phyloP scores from a whole-genome alignment of 2,113 vertebrate species.

The Arizona elegans region DNA sequence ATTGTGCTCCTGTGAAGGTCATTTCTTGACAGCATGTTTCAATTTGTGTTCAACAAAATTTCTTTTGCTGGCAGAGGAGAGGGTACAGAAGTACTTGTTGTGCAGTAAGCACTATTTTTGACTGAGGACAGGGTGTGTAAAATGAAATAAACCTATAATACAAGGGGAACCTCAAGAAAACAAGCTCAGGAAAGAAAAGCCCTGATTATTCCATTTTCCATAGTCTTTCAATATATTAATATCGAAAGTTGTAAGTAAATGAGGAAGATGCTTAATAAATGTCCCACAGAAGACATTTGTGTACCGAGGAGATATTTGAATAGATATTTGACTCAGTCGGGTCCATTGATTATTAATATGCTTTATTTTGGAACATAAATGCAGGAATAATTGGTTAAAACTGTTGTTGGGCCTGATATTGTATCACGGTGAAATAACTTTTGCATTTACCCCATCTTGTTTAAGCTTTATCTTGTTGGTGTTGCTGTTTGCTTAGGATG shows the following conservation, averaged over 20 bases:
- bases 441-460: neutral
- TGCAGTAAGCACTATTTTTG: neutral
- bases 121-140: neutral
- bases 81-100: neutral
- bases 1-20: neutral
- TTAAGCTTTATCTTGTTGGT: neutral
- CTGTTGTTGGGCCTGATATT: neutral
- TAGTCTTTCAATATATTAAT: neutral
- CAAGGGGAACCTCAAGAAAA: neutral
- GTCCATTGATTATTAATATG: neutral
- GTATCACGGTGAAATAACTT: neutral
- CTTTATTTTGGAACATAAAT: neutral
- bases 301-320: neutral
- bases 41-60: neutral
- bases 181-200: neutral
- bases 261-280: neutral
- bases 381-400: neutral
- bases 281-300: neutral
- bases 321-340: neutral
- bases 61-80: neutral
- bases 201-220: neutral
- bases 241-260: neutral
- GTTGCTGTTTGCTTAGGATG: neutral
- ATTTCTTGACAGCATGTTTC: neutral
- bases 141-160: neutral